phyloP scores from a whole-genome alignment of 2,113 vertebrate genomes.

The Dolichallabes microphthalmus region DNA sequence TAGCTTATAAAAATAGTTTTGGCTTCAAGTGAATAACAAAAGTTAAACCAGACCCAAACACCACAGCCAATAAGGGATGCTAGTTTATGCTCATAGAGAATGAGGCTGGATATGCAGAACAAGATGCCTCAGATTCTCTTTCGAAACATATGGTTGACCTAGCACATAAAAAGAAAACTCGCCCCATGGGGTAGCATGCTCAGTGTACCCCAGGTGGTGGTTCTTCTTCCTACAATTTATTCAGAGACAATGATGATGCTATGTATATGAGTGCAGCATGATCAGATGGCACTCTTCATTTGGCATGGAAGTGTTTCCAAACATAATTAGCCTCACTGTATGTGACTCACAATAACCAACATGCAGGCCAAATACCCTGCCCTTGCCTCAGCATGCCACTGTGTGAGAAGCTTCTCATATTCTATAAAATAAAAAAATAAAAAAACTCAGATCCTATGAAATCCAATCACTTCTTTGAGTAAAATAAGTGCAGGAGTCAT shows the following conservation, averaged over 20 bases:
- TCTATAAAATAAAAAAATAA: too few species aligned
- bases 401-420: not conserved
- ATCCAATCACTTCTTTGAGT: not conserved
- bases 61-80: too few species aligned
- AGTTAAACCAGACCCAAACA: too few species aligned
- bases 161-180: too few species aligned
- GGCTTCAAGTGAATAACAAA: not conserved
- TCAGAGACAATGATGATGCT: too few species aligned
- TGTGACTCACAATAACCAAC: not conserved
- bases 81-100: too few species aligned
- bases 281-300: not conserved
- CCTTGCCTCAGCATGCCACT: not conserved
- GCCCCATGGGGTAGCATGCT: too few species aligned
- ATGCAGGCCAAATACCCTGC: not conserved
- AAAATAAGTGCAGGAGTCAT: not conserved
- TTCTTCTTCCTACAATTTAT: too few species aligned
- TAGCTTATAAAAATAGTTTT: not conserved
- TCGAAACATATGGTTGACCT: too few species aligned
- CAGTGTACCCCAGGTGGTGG: too few species aligned
- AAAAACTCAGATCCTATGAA: not conserved
- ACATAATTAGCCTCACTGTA: not conserved
- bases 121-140: not conserved
- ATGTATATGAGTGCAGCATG: not conserved
- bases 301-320: not conserved
- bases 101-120: too few species aligned